Conservation (phyloP, 1,140 invertebrate species). For the Globodera ellingtonae region DNA sequence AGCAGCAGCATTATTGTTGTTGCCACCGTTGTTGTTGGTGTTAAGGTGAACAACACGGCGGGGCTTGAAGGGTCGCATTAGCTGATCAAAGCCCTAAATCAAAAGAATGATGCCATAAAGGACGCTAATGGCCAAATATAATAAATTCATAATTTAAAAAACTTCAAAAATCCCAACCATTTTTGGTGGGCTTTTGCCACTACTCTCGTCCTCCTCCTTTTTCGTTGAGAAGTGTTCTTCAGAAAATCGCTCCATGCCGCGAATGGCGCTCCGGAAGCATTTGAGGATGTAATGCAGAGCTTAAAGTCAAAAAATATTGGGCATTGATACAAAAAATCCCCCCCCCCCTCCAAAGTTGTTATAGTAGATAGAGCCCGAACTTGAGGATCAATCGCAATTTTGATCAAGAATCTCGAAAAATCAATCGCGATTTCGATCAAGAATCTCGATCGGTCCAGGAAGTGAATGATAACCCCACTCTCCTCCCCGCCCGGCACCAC, state of each 20-base stretch:
- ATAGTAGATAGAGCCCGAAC: not conserved
- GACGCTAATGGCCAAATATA: not conserved
- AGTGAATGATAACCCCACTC: too few species aligned
- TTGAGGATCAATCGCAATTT: not conserved
- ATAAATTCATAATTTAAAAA: not conserved
- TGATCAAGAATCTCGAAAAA: too few species aligned
- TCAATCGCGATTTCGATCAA: too few species aligned
- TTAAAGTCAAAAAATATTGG: not conserved
- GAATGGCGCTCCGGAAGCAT: not conserved
- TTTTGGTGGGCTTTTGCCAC: not conserved
- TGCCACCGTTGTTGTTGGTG: not conserved
- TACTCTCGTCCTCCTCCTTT: not conserved
- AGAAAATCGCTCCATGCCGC: not conserved
- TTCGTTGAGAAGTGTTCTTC: not conserved
- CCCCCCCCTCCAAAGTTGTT: not conserved
- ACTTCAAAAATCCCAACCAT: not conserved
- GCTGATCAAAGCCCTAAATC: not conserved
- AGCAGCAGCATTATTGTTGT: not conserved
- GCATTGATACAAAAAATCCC: not conserved
- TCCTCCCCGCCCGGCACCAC: not conserved
- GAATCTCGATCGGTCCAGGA: too few species aligned
- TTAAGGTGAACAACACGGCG: not conserved
- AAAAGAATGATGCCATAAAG: not conserved
- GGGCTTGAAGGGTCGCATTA: not conserved
- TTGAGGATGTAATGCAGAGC: not conserved